phyloP scores from a whole-genome alignment of 1,140 invertebrate genomes.

The Bombus ignitus region DNA sequence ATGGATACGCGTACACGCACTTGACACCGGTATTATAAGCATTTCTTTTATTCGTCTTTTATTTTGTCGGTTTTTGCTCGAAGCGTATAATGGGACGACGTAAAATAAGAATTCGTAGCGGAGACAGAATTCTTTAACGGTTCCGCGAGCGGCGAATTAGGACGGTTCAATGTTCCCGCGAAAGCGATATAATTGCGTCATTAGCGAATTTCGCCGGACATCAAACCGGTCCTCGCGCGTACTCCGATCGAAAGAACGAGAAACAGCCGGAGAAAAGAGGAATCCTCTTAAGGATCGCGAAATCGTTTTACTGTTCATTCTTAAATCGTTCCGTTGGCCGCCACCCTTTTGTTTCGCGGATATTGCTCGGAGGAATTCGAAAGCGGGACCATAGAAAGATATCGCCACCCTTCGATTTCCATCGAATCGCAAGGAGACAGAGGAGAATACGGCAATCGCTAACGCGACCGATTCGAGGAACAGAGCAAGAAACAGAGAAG shows the following conservation, averaged over 20 bases:
- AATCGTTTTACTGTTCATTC: background rate
- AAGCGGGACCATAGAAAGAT: background rate
- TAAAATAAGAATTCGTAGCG: slow-evolving; percentile 53
- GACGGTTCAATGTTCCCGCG: slow-evolving; percentile 48
- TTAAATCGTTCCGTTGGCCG: background rate
- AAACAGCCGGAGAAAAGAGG: background rate
- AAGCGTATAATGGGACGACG: slow-evolving; percentile 48
- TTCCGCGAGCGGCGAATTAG: slow-evolving; percentile 43
- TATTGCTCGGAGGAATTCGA: slow-evolving; percentile 32
- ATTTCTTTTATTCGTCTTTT: slow-evolving; percentile 1
- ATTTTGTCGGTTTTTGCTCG: slow-evolving; percentile 1
- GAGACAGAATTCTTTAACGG: slow-evolving; percentile 55
- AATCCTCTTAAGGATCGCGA: background rate
- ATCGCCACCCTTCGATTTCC: slow-evolving; percentile 40
- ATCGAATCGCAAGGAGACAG: slow-evolving; percentile 18
- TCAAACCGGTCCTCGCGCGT: slow-evolving; percentile 28
- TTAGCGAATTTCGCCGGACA: slow-evolving; percentile 51
- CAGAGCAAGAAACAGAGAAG: background rate
- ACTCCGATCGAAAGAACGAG: background rate
- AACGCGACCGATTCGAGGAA: slow-evolving; percentile 62
- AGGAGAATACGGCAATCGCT: slow-evolving; percentile 70
- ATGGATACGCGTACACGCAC: background rate
- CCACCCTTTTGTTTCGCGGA: slow-evolving; percentile 28
- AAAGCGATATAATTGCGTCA: slow-evolving; percentile 54
- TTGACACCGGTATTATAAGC: slow-evolving; percentile 1